Conservation (phyloP, 2,113 vertebrate genomes). For the Edolisoma coerulescens region DNA sequence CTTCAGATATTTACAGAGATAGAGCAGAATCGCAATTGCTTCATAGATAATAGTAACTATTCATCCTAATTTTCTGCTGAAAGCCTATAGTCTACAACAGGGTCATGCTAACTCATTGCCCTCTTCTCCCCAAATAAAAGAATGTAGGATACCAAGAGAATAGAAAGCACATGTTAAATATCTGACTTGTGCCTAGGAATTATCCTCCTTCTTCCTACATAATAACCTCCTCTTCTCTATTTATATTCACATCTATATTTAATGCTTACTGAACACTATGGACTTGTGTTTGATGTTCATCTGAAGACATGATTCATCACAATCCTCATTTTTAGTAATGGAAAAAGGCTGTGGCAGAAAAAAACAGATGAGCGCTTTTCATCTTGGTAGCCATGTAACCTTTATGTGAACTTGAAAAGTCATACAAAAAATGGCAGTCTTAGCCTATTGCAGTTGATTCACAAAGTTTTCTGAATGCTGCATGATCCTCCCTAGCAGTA, state of each 20-base stretch:
- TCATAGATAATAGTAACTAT: background rate
- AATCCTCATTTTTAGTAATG: slow-evolving; percentile 44
- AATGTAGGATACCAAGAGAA: background rate
- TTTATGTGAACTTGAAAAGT: slow-evolving; percentile 51
- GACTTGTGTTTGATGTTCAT: slow-evolving; percentile 53
- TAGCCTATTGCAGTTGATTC: background rate
- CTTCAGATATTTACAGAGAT: background rate
- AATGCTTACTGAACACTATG: slow-evolving; percentile 47
- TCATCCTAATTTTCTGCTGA: background rate
- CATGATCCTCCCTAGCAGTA: background rate
- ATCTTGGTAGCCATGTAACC: slow-evolving; percentile 53
- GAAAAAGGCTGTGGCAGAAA: slow-evolving; percentile 14
- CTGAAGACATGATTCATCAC: slow-evolving; percentile 58
- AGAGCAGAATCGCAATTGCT: background rate
- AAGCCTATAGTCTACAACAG: background rate
- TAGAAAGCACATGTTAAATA: slow-evolving; percentile 21
- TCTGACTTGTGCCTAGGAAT: slow-evolving; percentile 12
- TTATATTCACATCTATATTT: slow-evolving; percentile 45
- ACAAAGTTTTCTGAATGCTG: slow-evolving; percentile 14
- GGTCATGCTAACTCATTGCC: background rate
- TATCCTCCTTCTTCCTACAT: slow-evolving; percentile 41
- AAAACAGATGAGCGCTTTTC: slow-evolving; percentile 10
- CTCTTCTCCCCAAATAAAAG: background rate
- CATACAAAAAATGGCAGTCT: slow-evolving; percentile 22
- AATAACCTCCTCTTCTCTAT: slow-evolving; percentile 45